Evolutionary conservation across 2,113 vertebrate genomes (phyloP), one percentile per base, ranked within the genome.

Genomic region (Gopherus flavomarginatus): DNA sequence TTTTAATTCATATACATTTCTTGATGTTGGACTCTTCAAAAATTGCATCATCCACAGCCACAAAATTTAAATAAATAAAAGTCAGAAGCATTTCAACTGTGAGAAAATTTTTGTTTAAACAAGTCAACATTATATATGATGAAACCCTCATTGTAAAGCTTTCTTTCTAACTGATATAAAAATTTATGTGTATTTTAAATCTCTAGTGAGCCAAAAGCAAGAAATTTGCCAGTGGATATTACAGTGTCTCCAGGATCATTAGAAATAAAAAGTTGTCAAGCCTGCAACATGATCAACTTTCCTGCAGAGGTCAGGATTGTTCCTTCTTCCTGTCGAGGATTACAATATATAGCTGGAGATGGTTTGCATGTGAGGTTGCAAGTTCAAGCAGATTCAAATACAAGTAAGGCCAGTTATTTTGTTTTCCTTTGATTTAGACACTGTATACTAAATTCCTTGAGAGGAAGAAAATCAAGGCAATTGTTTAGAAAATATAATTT

Each of bases 341-440:
- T 98, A 9, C 96, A 95, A 12, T 97, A 90, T 0, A 91, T 98
- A 7, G 53, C 92, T 19, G 98, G 94, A 3, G 98, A 99, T 4
- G 99, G 99, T 22, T 97, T 99, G 77, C 99, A 99, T 90, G 97
- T 99, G 97, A 97, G 98, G n/a, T 42, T 99, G 92, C 98, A 98
- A 42, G 96, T 98, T 2, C 88, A 29, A 5, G 94, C 96, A 2
- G 90, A 96, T 29, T 50, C 90, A 65, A 16, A 81, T 86, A 24
- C 96, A 77, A 96, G 98, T 99, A 97, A 98, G 97, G 93, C 17
- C 2, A 3, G 8, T 19, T 62, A 38, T 42, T n/a, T 44, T 13
- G 12, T 22, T 27, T 31, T 27, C 42, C 16, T 26, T 12, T 85
- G 21, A 83, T 38, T 35, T 49, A 80, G 47, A 92, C 11, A 7